Evolutionary conservation across 2,797 vertebrate genomes (phyloP).

Genomic region (Rhabdophis nuchalis): DNA sequence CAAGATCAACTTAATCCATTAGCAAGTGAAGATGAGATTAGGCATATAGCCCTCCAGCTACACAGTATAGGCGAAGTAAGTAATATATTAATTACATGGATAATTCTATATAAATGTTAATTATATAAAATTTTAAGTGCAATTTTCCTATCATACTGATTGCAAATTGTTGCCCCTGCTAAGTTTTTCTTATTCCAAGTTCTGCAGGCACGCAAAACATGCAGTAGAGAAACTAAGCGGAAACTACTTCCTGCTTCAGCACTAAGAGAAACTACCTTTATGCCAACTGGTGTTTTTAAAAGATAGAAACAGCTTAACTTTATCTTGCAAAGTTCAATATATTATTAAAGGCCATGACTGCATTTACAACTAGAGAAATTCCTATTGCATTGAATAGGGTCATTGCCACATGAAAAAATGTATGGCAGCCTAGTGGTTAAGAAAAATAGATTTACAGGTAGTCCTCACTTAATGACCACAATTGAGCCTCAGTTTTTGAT

Average conservation of each 20-base stretch:
- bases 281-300: not conserved
- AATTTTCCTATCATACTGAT: not conserved
- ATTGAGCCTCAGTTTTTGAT: not conserved
- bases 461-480: not conserved
- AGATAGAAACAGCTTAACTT: not conserved
- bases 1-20: slow-evolving; percentile 96
- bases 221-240: not conserved
- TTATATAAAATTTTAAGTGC: not conserved
- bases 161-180: not conserved
- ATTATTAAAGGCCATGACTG: not conserved
- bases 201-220: not conserved
- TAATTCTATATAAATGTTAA: not conserved
- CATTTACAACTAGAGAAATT: not conserved
- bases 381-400: not conserved
- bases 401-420: not conserved
- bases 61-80: slow-evolving; percentile 94
- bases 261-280: not conserved
- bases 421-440: not conserved
- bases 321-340: not conserved
- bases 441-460: not conserved
- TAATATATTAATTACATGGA: slow-evolving; percentile 9
- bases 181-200: not conserved
- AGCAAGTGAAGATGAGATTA: slow-evolving; percentile 87
- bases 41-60: slow-evolving; percentile 84
- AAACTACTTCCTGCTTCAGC: not conserved